Base-by-base conservation (phyloP, 1,140 invertebrate species). In the Oryzaephilus surinamensis region DNA sequence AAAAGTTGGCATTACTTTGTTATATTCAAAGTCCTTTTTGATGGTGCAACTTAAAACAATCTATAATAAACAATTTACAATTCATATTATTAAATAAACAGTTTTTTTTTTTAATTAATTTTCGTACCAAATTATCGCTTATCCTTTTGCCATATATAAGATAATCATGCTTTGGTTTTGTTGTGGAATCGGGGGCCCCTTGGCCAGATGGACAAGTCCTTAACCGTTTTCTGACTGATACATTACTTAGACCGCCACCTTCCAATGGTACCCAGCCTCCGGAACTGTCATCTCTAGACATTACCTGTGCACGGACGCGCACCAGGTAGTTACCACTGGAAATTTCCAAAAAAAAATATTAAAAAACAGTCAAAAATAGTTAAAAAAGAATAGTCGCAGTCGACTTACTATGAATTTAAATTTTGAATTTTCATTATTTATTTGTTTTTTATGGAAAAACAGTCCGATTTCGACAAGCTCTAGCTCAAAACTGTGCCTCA, bases 1-100 rank as follows among this genome's bases (percentile, higher is more conserved):
- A 76, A 96, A 97, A 30, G 91, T 95, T 23, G 93, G 92, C 85
- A 94, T 96, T 50, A 95, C 91, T 74, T 92, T 92, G 68, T 93
- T 91, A 71, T 97, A 97, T 61, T 91, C 82, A 64, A 97, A 91
- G 65, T 96, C 91, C 64, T 89, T 88, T 65, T 92, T 93, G 56
- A 97, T 88, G 18, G 82, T 83, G 71, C 92, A 97, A 66, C 87
- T 89, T 45, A 97, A 73, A 40, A 96, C 88, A 56, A 90, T 79
- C 90, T 96, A 66, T 10, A 67, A 46, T 7, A 21, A 17, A 19
- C 19, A 20, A 24, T 24, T 24, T 24, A 11, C 7, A 29, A 29
- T 6, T 11, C 6, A 15, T 27, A 14, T 13, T 32, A 23, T 35
- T 21, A 35, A 35, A 14, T 10, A 34, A n/a, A 23, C 6, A n/a